Conservation (phyloP, 1,140 invertebrate genomes). For the Drosophila bocqueti region DNA sequence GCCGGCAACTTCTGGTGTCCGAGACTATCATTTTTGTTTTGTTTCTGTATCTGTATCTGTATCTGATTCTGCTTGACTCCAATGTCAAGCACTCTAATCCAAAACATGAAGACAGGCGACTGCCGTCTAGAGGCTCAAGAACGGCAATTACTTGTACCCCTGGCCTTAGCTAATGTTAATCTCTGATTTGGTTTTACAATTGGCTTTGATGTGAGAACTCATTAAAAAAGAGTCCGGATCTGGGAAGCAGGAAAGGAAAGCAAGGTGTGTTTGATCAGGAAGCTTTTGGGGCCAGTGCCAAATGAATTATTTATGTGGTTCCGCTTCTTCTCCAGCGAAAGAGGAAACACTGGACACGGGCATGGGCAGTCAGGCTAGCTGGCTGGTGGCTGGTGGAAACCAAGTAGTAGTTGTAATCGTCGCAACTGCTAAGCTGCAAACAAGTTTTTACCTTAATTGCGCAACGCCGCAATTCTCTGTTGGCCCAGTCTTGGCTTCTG, state of each 20-base stretch:
- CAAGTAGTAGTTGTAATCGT: conserved; percentile 10
- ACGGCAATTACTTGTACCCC: conserved; percentile 48
- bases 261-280: conserved; percentile 32
- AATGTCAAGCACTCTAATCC: conserved; percentile 54
- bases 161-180: conserved; percentile 55
- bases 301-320: conserved; percentile 47
- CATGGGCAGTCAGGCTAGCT: conserved; percentile 8
- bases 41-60: background rate
- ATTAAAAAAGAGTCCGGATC: conserved; percentile 18
- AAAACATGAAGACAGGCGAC: conserved; percentile 27
- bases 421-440: conserved; percentile 37
- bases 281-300: conserved; percentile 20
- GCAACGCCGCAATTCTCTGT: conserved; percentile 41
- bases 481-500: conserved; percentile 34
- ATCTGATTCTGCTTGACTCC: conserved; percentile 19
- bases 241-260: conserved; percentile 27
- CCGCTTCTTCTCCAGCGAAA: conserved; percentile 34
- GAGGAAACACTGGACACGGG: conserved; percentile 25
- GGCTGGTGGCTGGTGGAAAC: background rate
- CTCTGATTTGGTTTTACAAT: conserved; percentile 49
- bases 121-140: conserved; percentile 44
- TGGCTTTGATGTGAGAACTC: conserved; percentile 9
- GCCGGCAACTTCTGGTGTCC: conserved; percentile 55
- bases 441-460: conserved; percentile 65
- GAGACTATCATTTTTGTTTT: conserved; percentile 18